Conservation (phyloP, 2,113 vertebrate species). For the Corythornis vintsioides region DNA sequence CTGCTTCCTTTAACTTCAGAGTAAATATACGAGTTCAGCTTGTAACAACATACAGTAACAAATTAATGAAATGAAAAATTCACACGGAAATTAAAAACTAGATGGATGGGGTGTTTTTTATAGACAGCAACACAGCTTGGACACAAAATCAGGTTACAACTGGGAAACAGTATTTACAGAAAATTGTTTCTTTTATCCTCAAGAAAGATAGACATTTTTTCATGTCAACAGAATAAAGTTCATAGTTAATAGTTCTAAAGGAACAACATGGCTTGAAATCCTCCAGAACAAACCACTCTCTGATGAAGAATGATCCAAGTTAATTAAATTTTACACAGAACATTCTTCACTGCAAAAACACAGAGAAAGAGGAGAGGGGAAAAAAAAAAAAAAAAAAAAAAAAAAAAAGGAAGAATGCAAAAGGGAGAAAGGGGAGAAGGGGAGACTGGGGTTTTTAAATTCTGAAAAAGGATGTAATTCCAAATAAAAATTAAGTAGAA, state of each 20-base stretch:
- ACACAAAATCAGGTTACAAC: neutral
- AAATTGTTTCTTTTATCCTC: neutral
- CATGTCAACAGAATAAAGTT: neutral
- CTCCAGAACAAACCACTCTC: neutral
- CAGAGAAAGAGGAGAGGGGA: neutral
- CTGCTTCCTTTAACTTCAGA: slow-evolving; percentile 10
- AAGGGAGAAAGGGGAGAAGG: rapidly evolving
- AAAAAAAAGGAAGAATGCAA: neutral
- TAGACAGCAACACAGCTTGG: neutral
- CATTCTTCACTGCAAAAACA: neutral
- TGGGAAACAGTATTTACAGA: slow-evolving; percentile 1
- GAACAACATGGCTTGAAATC: neutral
- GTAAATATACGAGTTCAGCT: neutral
- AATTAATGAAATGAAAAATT: slow-evolving; percentile 16
- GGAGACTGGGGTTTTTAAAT: neutral
- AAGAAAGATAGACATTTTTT: neutral
- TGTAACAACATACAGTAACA: neutral
- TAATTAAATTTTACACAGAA: neutral
- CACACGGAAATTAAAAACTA: neutral
- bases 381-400: neutral
- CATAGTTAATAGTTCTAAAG: neutral
- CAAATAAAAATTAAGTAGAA: neutral
- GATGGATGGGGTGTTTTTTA: neutral
- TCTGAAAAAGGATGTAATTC: neutral
- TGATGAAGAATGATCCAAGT: neutral